Conservation (phyloP, 2,113 vertebrate species). For the Ibidorhyncha struthersii region DNA sequence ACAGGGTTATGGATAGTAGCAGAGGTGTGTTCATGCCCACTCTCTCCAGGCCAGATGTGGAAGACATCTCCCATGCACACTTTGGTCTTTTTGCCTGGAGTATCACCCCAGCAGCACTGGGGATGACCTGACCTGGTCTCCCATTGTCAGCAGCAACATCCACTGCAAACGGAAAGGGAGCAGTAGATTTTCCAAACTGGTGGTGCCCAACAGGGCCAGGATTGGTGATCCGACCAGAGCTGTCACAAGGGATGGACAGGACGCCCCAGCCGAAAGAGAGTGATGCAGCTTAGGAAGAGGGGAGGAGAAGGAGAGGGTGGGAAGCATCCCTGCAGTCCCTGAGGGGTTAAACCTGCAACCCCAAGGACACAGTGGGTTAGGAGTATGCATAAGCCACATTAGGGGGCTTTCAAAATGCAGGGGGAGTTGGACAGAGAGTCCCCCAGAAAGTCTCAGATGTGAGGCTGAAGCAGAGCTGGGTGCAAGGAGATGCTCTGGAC, state of each 20-base stretch:
- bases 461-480: background rate
- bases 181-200: background rate
- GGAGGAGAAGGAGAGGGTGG: background rate
- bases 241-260: background rate
- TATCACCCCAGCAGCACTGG: background rate
- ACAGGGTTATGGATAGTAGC: background rate
- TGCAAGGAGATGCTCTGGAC: background rate
- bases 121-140: background rate
- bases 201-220: background rate
- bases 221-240: background rate
- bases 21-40: background rate
- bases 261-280: background rate
- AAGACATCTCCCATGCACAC: fast-evolving
- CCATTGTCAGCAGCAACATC: background rate
- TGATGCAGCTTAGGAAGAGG: background rate
- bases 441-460: background rate
- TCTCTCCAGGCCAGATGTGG: background rate
- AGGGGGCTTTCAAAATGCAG: too few relatives aligned
- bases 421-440: background rate
- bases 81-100: background rate
- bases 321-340: background rate
- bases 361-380: background rate
- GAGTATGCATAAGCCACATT: background rate
- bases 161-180: background rate
- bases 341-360: background rate